A percentile compares a stretch with the other conserved stretches of the same genome.
These are phyloP conservation scores for Cryptocephalus primarius DNA, from an alignment of 2,888 invertebrate species.

Conservation along the genomic window DNA sequence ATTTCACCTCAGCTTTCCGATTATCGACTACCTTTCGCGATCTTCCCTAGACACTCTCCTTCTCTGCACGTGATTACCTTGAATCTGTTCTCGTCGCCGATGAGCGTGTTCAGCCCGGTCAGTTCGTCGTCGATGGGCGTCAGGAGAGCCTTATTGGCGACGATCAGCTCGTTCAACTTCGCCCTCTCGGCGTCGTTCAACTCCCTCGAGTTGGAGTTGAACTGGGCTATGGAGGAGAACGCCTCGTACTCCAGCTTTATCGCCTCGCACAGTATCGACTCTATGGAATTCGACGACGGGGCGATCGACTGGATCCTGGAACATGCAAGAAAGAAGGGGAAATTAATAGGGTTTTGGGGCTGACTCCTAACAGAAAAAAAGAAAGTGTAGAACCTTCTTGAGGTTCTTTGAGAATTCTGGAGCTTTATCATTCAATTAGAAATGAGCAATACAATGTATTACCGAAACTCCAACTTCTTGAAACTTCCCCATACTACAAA, in stretches of 20 bases:
- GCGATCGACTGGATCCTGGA: constrained; percentile 42
- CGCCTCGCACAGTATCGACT: constrained; percentile 74
- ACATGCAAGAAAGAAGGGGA: constrained; percentile 5
- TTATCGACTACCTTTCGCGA: too few relatives aligned
- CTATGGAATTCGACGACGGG: constrained; percentile 54
- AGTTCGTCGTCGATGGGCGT: constrained; percentile 79
- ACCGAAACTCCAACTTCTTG: too few relatives aligned
- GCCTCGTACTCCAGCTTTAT: constrained; percentile 77
- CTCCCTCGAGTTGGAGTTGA: constrained; percentile 51
- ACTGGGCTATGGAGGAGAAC: constrained; percentile 44
- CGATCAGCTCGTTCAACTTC: constrained; percentile 72
- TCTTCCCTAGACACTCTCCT: too few relatives aligned
- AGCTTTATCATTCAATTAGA: too few relatives aligned
- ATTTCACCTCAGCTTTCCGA: too few relatives aligned
- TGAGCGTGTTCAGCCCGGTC: constrained; percentile 52
- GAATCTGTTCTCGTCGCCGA: constrained; percentile 53
- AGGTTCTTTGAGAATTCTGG: too few relatives aligned
- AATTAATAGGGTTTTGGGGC: neutral
- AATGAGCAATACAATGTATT: too few relatives aligned
- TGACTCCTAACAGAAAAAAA: too few relatives aligned
- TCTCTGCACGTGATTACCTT: constrained; percentile 32
- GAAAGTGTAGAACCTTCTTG: too few relatives aligned
- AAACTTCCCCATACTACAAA: too few relatives aligned
- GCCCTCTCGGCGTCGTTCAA: constrained; percentile 73
- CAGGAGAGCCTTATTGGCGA: constrained; percentile 75